phyloP scores from a whole-genome alignment of 2,797 vertebrate species.

The Chaunax sp. region DNA sequence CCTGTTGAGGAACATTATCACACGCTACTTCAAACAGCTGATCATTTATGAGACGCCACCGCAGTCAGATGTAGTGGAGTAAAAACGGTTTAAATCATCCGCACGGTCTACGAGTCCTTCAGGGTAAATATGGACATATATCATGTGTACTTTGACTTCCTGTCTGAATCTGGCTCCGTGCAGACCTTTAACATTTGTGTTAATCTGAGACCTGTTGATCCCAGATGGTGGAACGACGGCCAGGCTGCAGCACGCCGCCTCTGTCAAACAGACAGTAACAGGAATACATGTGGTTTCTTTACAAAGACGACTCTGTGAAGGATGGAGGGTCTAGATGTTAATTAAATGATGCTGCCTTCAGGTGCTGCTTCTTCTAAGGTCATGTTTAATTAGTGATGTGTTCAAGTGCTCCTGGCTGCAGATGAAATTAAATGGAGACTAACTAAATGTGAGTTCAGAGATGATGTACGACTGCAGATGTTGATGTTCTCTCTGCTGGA shows the following conservation, averaged over 20 bases:
- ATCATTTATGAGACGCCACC: no score
- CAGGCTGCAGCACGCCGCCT: conserved; percentile 49
- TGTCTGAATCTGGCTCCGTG: background rate
- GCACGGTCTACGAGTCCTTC: no score
- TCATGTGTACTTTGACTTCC: conserved; percentile 11
- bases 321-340: conserved; percentile 2
- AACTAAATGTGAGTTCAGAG: background rate
- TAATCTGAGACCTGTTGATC: conserved; percentile 64
- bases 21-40: background rate
- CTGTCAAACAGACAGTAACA: conserved; percentile 40
- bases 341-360: conserved; percentile 35
- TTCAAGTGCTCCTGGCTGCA: conserved; percentile 8
- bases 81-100: no score
- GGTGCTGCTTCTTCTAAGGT: conserved; percentile 7
- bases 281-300: conserved; percentile 11
- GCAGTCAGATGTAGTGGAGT: no score
- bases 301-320: conserved; percentile 2
- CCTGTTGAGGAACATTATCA: conserved; percentile 11
- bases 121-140: no score
- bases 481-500: background rate
- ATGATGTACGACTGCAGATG: background rate
- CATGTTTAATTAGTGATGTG: conserved; percentile 1
- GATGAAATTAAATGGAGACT: conserved; percentile 4
- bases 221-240: conserved; percentile 62
- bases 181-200: conserved; percentile 57